Base-by-base conservation (phyloP, 2,797 vertebrate genomes). In the Enteromius radiatus region DNA sequence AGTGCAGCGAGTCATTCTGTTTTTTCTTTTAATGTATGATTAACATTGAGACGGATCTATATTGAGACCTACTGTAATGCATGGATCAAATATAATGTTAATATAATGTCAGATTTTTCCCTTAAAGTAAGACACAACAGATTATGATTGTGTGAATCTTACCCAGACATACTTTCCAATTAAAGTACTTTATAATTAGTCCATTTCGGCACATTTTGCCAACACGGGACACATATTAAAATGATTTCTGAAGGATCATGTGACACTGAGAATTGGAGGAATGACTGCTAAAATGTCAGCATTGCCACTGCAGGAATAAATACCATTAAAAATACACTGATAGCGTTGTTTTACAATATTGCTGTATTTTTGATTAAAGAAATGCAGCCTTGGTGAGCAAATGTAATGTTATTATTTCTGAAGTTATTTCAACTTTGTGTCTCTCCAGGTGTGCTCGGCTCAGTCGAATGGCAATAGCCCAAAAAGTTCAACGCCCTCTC, bases 401-500 rank as follows among this genome's bases (percentile, higher is more conserved):
- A 8, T 15, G 3, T 31, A 28, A 71, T 47, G 26, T 21, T 19
- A 45, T 15, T 45, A 45, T 15, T 45, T 70, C 6, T 70, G 12
- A 70, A 45, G 3, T 14, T 70, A 15, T 64, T 77, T 63, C 1
- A 21, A 21, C 17, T 33, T n/a, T 64, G 38, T 77, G 8, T 65
- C 11, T 75, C 17, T 84, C 41, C 78, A 88, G 87, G 63, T 81
- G 75, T 45, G 52, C 78, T 80, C 81, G 2, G 41, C 65, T 3
- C 81, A 78, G 23, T 71, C 83, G 47, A 88, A 56, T 0, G 84
- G 87, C 2, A 63, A 70, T 75, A 89, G 86, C 49, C n/a, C n/a
- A n/a, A 82, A 88, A 0, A 89, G 91, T 8, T 89, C 95, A 8
- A 93, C 96, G 0, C 93, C 96, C 0, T 94, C 93, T 0, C 88